A percentile compares a stretch with the other conserved stretches of the same genome.
phyloP scores from a whole-genome alignment of 2,113 vertebrate genomes.

The Sebastes fasciatus region DNA sequence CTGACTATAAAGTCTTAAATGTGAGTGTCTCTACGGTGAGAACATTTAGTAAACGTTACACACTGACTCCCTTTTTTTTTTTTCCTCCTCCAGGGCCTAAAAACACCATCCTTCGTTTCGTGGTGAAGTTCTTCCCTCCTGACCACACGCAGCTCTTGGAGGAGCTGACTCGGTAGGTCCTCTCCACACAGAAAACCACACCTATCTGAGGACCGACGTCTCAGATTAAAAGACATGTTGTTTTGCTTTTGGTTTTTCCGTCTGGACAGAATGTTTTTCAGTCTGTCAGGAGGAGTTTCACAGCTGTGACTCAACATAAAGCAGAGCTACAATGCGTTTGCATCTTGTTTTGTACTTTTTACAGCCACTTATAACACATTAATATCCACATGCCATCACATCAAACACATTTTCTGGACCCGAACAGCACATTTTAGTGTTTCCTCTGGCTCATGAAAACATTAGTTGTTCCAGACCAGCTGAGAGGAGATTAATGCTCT shows the following conservation, averaged over 20 bases:
- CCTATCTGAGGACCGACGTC: slow-evolving; percentile 16
- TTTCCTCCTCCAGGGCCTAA: slow-evolving; percentile 88
- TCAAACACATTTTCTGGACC: background rate
- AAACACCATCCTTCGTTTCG: slow-evolving; percentile 93
- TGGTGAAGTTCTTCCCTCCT: slow-evolving; percentile 99
- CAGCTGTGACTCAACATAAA: slow-evolving; percentile 12
- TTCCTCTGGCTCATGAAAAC: slow-evolving; percentile 32
- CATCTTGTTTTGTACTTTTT: slow-evolving; percentile 4
- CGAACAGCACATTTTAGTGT: background rate
- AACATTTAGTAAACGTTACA: no score
- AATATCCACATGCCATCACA: slow-evolving; percentile 2
- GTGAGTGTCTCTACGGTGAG: no score
- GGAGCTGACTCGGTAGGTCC: slow-evolving; percentile 94
- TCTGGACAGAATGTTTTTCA: slow-evolving; percentile 2
- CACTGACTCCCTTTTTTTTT: background rate
- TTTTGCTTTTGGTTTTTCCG: slow-evolving; percentile 35
- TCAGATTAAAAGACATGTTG: slow-evolving; percentile 28
- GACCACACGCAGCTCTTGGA: slow-evolving; percentile 96
- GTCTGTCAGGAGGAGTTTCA: slow-evolving; percentile 9
- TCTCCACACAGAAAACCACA: slow-evolving; percentile 9
- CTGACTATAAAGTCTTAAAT: no score
- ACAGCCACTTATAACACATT: slow-evolving; percentile 10
- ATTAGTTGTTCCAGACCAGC: slow-evolving; percentile 20
- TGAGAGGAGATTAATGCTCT: slow-evolving; percentile 11
- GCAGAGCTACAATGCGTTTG: background rate